A percentile compares a stretch with the other conserved stretches of the same genome.
Conservation (phyloP, 2,113 vertebrate species). For the western clawed frog (Xenopus tropicalis) region DNA sequence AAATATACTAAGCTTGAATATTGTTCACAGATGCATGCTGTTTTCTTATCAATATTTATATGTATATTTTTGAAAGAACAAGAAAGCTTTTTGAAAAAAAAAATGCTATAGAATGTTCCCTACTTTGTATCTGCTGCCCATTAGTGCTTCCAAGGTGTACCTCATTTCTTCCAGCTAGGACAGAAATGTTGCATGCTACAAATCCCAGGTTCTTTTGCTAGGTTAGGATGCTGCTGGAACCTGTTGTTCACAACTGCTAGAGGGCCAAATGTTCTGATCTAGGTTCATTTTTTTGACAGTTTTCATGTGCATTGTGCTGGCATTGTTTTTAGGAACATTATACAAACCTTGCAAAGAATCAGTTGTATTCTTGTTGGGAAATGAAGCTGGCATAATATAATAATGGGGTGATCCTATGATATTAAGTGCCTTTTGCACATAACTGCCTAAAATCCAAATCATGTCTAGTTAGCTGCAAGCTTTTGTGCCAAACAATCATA, state of each 20-base stretch:
- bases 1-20: not conserved
- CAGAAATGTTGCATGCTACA: too few species aligned
- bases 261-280: too few species aligned
- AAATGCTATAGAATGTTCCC: too few species aligned
- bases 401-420: too few species aligned
- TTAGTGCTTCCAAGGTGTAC: conserved; percentile 32
- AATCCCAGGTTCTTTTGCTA: too few species aligned
- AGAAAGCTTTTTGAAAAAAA: too few species aligned
- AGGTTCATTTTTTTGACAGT: too few species aligned
- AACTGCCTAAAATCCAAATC: conserved; percentile 12
- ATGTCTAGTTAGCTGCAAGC: not conserved
- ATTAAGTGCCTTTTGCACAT: conserved; percentile 31
- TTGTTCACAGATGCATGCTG: conserved; percentile 47
- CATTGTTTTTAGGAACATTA: too few species aligned
- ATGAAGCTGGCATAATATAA: conserved; percentile 7
- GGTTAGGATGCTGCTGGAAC: not conserved
- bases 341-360: too few species aligned
- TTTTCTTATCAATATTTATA: conserved; percentile 54
- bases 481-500: not conserved
- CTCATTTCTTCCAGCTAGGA: too few species aligned
- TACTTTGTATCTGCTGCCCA: conserved; percentile 3
- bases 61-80: conserved; percentile 51
- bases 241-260: not conserved
- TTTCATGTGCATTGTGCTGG: too few species aligned
- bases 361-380: not conserved